Evolutionary conservation across 2,888 invertebrate species (phyloP).

Genomic region (Latrodectus elegans): DNA sequence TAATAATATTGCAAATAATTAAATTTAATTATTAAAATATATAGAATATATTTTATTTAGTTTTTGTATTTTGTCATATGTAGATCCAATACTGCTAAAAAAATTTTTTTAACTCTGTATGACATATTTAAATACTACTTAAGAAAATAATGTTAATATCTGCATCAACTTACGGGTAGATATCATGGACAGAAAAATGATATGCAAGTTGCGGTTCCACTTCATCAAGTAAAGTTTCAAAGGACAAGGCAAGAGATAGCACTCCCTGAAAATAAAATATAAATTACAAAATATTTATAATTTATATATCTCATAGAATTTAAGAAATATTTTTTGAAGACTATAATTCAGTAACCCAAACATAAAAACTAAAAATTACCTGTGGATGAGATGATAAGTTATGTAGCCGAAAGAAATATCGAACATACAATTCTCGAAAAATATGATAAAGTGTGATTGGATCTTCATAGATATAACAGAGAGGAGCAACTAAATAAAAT

Average conservation of each 20-base stretch:
- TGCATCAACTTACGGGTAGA: slow-evolving; percentile 87
- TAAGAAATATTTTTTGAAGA: slow-evolving; percentile 8
- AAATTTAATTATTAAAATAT: too few relatives aligned
- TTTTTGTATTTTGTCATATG: too few relatives aligned
- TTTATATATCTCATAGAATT: too few relatives aligned
- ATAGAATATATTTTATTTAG: too few relatives aligned
- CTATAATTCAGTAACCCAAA: background rate
- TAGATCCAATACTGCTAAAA: too few relatives aligned
- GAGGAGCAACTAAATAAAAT: slow-evolving; percentile 85
- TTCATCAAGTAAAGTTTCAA: slow-evolving; percentile 90
- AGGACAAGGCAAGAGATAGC: slow-evolving; percentile 89
- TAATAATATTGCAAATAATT: too few relatives aligned
- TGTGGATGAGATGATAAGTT: slow-evolving; percentile 94
- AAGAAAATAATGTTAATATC: too few relatives aligned
- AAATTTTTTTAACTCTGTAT: too few relatives aligned
- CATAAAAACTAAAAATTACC: slow-evolving; percentile 71
- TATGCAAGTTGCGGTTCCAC: slow-evolving; percentile 93
- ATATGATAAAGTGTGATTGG: slow-evolving; percentile 90
- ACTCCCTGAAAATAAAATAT: slow-evolving; percentile 80
- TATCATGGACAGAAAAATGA: slow-evolving; percentile 89
- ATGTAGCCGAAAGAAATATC: slow-evolving; percentile 94
- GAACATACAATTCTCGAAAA: slow-evolving; percentile 91
- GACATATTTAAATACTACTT: too few relatives aligned
- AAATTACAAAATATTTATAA: too few relatives aligned
- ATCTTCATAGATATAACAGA: slow-evolving; percentile 94